phyloP scores from a whole-genome alignment of 2,888 invertebrate species.

The Drosophila limbata region DNA sequence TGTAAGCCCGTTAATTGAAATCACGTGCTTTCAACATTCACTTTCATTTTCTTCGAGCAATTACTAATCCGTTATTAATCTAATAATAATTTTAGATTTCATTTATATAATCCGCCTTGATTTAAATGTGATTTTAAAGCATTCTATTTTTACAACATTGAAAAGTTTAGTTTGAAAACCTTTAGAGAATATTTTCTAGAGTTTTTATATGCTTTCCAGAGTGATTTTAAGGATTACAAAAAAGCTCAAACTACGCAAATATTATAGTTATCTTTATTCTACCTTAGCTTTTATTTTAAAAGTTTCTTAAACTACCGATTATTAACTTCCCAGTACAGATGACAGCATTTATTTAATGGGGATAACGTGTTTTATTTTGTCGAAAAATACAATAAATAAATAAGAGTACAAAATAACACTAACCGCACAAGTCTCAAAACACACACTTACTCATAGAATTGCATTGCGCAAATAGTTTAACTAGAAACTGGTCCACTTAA shows the following conservation, averaged over 20 bases:
- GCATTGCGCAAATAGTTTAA: conserved; percentile 45
- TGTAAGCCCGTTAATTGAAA: background rate
- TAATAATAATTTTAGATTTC: background rate
- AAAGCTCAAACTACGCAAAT: background rate
- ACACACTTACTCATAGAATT: conserved; percentile 31
- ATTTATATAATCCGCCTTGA: background rate
- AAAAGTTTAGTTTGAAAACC: background rate
- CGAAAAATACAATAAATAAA: conserved; percentile 63
- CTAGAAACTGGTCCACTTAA: conserved; percentile 59
- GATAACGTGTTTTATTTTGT: conserved; percentile 43
- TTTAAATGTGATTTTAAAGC: background rate
- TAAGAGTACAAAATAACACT: conserved; percentile 53
- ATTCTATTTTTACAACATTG: background rate
- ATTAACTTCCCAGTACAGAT: background rate
- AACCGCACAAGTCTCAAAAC: conserved; percentile 51
- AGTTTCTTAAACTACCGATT: too few relatives aligned
- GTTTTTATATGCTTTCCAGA: background rate
- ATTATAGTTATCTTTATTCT: background rate
- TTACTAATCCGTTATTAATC: background rate
- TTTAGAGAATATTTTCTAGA: too few relatives aligned
- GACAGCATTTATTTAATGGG: conserved; percentile 1
- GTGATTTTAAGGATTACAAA: too few relatives aligned
- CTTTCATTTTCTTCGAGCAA: background rate
- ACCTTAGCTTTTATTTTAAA: too few relatives aligned
- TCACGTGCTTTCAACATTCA: background rate